Evolutionary conservation across 2,113 vertebrate genomes (phyloP), one percentile per base, ranked within the genome.

Genomic region (Heptranchias perlo): DNA sequence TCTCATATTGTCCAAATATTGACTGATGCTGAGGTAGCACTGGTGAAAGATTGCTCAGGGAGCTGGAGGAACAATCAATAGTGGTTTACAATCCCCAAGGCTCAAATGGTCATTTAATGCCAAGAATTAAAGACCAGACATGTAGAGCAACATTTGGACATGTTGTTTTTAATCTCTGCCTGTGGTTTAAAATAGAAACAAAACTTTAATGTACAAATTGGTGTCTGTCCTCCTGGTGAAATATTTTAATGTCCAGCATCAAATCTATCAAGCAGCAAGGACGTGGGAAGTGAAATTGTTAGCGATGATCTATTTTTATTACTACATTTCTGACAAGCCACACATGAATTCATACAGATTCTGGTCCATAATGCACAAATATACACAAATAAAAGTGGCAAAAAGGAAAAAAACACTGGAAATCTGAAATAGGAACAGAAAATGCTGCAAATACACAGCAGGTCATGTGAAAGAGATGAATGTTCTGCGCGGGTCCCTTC

Each of bases 1-100:
- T 67, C 94, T 69, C 39, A 67, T 95, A 95, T 95, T 95, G 94
- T 94, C 65, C 94, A 49, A 69, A 67, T 95, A 95, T 95, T 69
- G 94, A 95, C 94, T 49, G 94, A 67, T 95, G 64, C 65, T 47
- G 11, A 28, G 94, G 65, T 69, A 31, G 64, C 21, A 47, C 44
- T 95, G 25, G 64, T 95, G 94, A 95, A 69, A 95, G 64, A 95
- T 95, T 95, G 94, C 64, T 73, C 44, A 67, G 39, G 16, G 44
- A 69, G 44, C 94, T 95, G 39, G 44, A 52, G 65, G 44, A 95
- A 95, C 44, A 95, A 95, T 95, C 94, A 69, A 95, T 95, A 95
- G 94, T 69, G 64, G 62, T 69, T 95, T 69, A 95, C 65, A 64
- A 94, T 94, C 39, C 92, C 92, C 25, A 23, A 65, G 62, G 94